Conservation (phyloP, 2,113 vertebrate species). For the Saguinus imperator region DNA sequence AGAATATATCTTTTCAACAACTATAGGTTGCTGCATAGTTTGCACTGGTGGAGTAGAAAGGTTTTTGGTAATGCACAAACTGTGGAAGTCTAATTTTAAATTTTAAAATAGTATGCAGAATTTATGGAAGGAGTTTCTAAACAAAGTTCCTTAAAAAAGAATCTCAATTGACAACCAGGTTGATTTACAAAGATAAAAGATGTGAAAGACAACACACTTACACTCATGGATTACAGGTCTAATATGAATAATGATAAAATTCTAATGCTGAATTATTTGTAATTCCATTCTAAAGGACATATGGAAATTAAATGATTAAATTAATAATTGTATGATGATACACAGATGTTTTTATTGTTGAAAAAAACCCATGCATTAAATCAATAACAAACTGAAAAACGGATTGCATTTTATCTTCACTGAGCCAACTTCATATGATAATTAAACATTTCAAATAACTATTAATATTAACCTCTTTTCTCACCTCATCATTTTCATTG, state of each 20-base stretch:
- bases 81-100: not conserved
- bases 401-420: not conserved
- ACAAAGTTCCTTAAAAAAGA: not conserved
- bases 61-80: not conserved
- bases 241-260: conserved; percentile 26
- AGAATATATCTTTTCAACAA: conserved; percentile 4
- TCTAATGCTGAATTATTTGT: conserved; percentile 7
- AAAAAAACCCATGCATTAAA: not conserved
- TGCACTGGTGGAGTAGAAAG: conserved; percentile 11
- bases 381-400: not conserved
- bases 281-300: not conserved
- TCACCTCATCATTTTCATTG: conserved; percentile 94
- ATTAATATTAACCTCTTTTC: conserved; percentile 61
- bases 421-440: not conserved
- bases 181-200: conserved; percentile 9
- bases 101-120: not conserved
- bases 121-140: conserved; percentile 5
- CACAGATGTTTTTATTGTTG: not conserved
- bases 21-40: not conserved
- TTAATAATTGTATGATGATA: not conserved
- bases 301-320: conserved; percentile 21
- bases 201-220: not conserved
- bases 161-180: not conserved
- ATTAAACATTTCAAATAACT: conserved; percentile 46
- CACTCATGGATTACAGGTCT: not conserved